Percentiles rank a stretch among this genome's conserved stretches.
phyloP scores from a whole-genome alignment of 1,140 invertebrate species.

The Drosophila asahinai region DNA sequence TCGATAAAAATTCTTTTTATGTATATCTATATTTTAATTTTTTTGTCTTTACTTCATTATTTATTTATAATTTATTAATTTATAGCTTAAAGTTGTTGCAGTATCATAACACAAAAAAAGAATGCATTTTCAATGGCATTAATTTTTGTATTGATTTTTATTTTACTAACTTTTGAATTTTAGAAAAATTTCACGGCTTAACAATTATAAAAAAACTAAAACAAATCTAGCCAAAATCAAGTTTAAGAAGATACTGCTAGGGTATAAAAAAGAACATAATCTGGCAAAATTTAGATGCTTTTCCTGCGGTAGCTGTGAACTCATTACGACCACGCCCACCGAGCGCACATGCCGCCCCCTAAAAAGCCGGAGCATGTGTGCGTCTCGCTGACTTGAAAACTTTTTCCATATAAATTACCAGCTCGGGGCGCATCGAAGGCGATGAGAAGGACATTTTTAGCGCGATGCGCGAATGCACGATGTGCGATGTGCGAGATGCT shows the following conservation, averaged over 20 bases:
- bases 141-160: too few species aligned
- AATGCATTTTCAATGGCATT: too few species aligned
- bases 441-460: constrained; percentile 52
- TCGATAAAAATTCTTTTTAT: too few species aligned
- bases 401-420: constrained; percentile 72
- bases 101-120: not conserved
- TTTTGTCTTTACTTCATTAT: not conserved
- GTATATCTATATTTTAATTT: too few species aligned
- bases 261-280: not conserved
- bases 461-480: constrained; percentile 18
- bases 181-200: too few species aligned
- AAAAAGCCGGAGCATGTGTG: constrained; percentile 45
- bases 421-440: constrained; percentile 52
- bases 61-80: too few species aligned
- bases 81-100: too few species aligned
- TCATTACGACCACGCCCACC: constrained; percentile 49
- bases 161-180: too few species aligned
- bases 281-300: not conserved
- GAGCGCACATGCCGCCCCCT: constrained; percentile 16
- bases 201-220: too few species aligned
- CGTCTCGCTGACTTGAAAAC: constrained; percentile 42
- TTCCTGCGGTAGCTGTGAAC: constrained; percentile 28
- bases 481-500: constrained; percentile 15
- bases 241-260: not conserved
- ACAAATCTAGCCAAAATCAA: too few species aligned